Percentiles rank a stretch among this genome's conserved stretches.
Conservation (phyloP, 2,888 invertebrate genomes). For the Sphecodes monilicornis region DNA sequence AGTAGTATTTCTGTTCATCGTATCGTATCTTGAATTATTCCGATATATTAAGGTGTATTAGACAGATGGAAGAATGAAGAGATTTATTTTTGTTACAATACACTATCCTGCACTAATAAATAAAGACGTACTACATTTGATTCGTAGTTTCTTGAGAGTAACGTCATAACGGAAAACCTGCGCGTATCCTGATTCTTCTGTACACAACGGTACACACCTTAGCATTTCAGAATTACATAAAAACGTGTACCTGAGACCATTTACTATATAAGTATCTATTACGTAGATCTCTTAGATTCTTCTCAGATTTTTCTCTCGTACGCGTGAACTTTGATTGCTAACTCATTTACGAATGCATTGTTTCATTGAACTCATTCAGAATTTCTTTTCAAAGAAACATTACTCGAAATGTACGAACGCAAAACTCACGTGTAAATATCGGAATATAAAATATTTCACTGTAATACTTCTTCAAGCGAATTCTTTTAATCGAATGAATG, state of each 20-base stretch:
- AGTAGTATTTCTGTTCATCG: background rate
- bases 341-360: background rate
- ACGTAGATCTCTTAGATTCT: constrained; percentile 38
- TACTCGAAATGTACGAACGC: background rate
- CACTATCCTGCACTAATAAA: background rate
- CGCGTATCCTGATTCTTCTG: background rate
- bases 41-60: constrained; percentile 43
- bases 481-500: background rate
- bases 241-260: constrained; percentile 58
- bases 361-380: background rate
- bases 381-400: background rate
- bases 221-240: constrained; percentile 39
- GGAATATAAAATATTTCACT: background rate
- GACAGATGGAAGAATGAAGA: constrained; percentile 3
- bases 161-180: background rate
- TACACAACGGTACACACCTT: constrained; percentile 24
- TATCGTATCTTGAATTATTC: constrained; percentile 30
- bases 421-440: constrained; percentile 26
- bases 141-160: background rate
- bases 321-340: background rate
- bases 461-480: background rate
- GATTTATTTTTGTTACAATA: constrained; percentile 12
- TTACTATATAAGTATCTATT: constrained; percentile 20
- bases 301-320: constrained; percentile 23
- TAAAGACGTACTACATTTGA: background rate